Percentiles rank a stretch among this genome's conserved stretches.
phyloP scores from a whole-genome alignment of 2,113 vertebrate species.

The Mystacornis crossleyi region DNA sequence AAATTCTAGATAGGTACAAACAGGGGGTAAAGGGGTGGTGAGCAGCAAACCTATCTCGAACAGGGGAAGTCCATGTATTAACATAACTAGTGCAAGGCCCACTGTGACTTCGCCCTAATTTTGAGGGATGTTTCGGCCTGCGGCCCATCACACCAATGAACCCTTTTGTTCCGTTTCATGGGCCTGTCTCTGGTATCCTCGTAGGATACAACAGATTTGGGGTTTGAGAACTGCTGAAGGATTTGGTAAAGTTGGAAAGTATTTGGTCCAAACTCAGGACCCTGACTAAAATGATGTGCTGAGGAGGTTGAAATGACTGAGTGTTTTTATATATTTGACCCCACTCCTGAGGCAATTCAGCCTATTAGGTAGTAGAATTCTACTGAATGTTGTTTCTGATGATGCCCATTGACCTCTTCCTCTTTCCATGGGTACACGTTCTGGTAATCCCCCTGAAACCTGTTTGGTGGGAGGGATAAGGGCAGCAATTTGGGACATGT shows the following conservation, averaged over 20 bases:
- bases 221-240: background rate
- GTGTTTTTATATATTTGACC: background rate
- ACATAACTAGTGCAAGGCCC: too few relatives aligned
- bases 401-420: background rate
- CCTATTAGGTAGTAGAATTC: background rate
- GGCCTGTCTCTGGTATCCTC: too few relatives aligned
- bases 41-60: too few relatives aligned
- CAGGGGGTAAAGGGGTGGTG: too few relatives aligned
- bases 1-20: too few relatives aligned
- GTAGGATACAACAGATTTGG: too few relatives aligned
- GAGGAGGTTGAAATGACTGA: background rate
- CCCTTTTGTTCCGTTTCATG: too few relatives aligned
- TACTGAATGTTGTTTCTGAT: background rate
- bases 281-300: background rate
- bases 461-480: background rate
- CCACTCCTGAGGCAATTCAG: background rate
- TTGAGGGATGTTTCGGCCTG: too few relatives aligned
- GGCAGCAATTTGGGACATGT: too few relatives aligned
- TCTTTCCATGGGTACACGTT: background rate
- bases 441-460: background rate
- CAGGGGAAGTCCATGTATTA: too few relatives aligned
- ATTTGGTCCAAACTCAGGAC: background rate
- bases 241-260: background rate
- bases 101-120: too few relatives aligned
- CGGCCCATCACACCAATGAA: too few relatives aligned